Evolutionary conservation across 37 sponge, comb jelly and placozoan species (phyloP).

Genomic region (Haliclona indistincta): DNA sequence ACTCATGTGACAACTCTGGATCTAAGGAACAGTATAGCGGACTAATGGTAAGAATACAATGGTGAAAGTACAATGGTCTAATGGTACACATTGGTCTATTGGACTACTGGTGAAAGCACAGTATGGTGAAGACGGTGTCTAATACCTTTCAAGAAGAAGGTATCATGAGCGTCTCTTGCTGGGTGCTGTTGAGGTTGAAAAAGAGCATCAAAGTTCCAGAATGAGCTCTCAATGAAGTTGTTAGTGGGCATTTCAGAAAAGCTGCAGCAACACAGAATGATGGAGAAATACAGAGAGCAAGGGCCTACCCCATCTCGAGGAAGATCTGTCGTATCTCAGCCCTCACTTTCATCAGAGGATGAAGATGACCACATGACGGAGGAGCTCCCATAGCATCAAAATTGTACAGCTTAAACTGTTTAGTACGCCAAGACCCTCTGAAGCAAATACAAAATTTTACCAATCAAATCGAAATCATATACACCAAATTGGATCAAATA

Average conservation of each 20-base stretch:
- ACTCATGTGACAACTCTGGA: slow-evolving; percentile 57
- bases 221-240: slow-evolving; percentile 97
- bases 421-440: slow-evolving; percentile 89
- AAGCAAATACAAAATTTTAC: background rate
- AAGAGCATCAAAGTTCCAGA: slow-evolving; percentile 99
- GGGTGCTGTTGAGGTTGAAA: slow-evolving; percentile 99
- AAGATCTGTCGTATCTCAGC: slow-evolving; percentile 92
- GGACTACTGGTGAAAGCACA: no score
- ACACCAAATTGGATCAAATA: no score
- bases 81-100: no score
- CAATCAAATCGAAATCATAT: background rate
- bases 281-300: background rate
- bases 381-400: slow-evolving; percentile 85
- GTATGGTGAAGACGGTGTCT: no score
- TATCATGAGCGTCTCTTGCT: slow-evolving; percentile 96
- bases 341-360: slow-evolving; percentile 96
- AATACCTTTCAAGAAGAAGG: slow-evolving; percentile 72
- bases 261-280: background rate
- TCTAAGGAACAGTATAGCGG: slow-evolving; percentile 38
- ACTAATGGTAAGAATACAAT: no score
- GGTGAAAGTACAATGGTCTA: no score
- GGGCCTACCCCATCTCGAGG: slow-evolving; percentile 91
- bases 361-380: slow-evolving; percentile 85
- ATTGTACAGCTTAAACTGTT: slow-evolving; percentile 91
- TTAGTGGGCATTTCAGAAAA: slow-evolving; percentile 98